Percentiles rank a stretch among this genome's conserved stretches.
Conservation (phyloP, 2,888 invertebrate species). For the Conistra vaccinii region DNA sequence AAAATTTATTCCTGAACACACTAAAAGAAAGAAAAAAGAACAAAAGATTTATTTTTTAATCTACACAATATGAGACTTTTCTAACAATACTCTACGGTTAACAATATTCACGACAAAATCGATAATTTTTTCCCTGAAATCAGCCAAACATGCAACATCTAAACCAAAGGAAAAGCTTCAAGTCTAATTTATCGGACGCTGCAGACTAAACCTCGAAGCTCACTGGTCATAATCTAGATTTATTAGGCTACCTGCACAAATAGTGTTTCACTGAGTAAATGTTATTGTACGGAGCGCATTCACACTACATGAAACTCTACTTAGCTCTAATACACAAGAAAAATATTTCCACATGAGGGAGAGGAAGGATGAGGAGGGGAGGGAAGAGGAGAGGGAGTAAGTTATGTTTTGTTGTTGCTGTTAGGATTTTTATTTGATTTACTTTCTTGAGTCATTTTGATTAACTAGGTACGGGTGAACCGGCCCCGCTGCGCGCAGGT, state of each 20-base stretch:
- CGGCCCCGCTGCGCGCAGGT: too few species aligned
- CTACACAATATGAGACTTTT: too few species aligned
- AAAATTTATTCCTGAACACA: too few species aligned
- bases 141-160: not conserved
- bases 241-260: constrained; percentile 52
- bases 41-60: too few species aligned
- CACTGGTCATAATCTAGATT: constrained; percentile 46
- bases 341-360: constrained; percentile 41
- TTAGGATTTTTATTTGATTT: not conserved
- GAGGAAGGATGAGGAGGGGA: not conserved
- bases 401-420: constrained; percentile 16
- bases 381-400: not conserved
- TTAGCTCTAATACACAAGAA: constrained; percentile 50
- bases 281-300: constrained; percentile 48
- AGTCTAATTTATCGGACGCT: constrained; percentile 26
- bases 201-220: constrained; percentile 11
- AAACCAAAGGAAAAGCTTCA: not conserved
- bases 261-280: constrained; percentile 37
- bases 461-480: not conserved
- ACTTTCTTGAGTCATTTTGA: not conserved
- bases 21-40: too few species aligned
- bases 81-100: too few species aligned
- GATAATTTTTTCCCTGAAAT: too few species aligned
- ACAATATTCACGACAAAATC: too few species aligned
- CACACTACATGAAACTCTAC: constrained; percentile 61